Conservation (phyloP, 2,888 invertebrate species). For the Lacanobia oleracea region DNA sequence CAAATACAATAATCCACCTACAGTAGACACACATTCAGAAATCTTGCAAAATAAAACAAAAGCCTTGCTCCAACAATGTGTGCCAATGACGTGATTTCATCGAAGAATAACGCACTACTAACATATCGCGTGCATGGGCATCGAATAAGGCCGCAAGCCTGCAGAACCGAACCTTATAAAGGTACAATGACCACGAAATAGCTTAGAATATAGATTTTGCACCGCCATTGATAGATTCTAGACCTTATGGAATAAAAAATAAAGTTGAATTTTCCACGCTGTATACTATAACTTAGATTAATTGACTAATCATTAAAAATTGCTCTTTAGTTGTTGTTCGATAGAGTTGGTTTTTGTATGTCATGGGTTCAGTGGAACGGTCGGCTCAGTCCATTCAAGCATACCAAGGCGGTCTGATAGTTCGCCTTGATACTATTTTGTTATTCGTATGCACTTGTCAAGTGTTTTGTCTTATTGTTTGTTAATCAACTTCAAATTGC, state of each 20-base stretch:
- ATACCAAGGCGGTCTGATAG: constrained; percentile 63
- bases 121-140: constrained; percentile 46
- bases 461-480: constrained; percentile 60
- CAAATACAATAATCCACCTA: constrained; percentile 17
- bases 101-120: constrained; percentile 45
- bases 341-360: constrained; percentile 29
- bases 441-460: constrained; percentile 64
- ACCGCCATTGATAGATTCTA: constrained; percentile 8
- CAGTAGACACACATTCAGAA: constrained; percentile 17
- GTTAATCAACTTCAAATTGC: constrained; percentile 47
- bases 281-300: constrained; percentile 11
- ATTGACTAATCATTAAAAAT: background rate
- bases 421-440: constrained; percentile 67
- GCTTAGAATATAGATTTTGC: constrained; percentile 24
- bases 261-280: constrained; percentile 25
- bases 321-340: accelerated
- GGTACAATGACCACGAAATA: constrained; percentile 67
- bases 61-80: constrained; percentile 47
- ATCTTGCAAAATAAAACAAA: constrained; percentile 45
- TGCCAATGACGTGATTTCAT: constrained; percentile 57
- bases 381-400: constrained; percentile 63
- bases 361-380: constrained; percentile 3
- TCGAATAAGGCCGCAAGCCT: constrained; percentile 48
- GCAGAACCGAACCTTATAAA: constrained; percentile 58
- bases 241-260: constrained; percentile 2